Evolutionary conservation across 2,797 vertebrate species (phyloP), one percentile per base, ranked within the genome.

Genomic region (Cirrhinus mrigala): DNA sequence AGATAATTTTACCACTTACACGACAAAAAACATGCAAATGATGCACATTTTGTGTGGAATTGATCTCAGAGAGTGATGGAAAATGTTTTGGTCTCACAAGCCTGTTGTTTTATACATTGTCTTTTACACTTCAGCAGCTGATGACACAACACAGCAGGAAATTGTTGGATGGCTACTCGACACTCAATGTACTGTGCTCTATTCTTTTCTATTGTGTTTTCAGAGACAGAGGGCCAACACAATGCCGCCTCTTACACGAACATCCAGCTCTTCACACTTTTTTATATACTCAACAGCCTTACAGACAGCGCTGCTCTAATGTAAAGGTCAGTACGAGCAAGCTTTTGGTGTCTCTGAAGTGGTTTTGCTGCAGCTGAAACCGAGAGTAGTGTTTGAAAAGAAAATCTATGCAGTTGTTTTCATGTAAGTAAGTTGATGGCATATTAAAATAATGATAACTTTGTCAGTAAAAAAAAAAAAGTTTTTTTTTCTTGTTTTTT

Each of bases 151-250:
- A 66, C 58, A 76, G 62, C 46, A 52, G 48, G 46, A 68, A 75
- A 50, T 40, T 24, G 56, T 54, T 64, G 24, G 11, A 81, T 69
- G 64, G 48, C 64, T 54, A 69, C 64, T 52, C 20, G 2, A 54
- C 46, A 76, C n/a, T 54, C 16, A 0, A 16, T 76, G 56, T 66
- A 52, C 64, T 75, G 52, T 52, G 9, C 29, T 76, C 48, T 46
- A 75, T n/a, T 50, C 20, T 52, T 37, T 83, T 66, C 15, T 40
- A 66, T 66, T 83, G 81, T 76, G 29, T 62, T 52, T 75, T 83
- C 58, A 64, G n/a, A 76, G 22, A 56, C n/a, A 54, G 60, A 29
- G 40, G 16, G 15, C 22, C 29, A 24, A 44, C 50, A 83, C 77
- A 68, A 44, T 60, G n/a, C 10, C 7, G 3, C 10, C 15, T 82